Conservation (phyloP, 2,888 invertebrate species). For the Agrilus cyanescens region DNA sequence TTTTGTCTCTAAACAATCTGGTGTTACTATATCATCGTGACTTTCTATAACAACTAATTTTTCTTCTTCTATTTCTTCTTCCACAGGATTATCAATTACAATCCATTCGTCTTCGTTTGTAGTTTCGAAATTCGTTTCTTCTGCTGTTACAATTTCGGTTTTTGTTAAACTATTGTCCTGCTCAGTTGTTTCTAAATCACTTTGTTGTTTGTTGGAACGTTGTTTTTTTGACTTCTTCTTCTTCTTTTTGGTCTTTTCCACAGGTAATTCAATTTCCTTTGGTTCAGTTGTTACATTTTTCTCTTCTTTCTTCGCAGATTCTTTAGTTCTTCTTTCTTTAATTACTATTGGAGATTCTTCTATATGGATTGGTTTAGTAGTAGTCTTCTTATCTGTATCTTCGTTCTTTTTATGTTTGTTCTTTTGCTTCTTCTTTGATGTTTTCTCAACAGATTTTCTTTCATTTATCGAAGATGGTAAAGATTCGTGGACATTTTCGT, state of each 20-base stretch:
- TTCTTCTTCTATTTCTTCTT: too few species aligned
- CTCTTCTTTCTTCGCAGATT: conserved; percentile 20
- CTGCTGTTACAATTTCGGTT: too few species aligned
- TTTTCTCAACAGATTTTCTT: conserved; percentile 6
- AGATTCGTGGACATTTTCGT: conserved; percentile 1
- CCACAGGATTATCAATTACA: too few species aligned
- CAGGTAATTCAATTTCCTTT: background rate
- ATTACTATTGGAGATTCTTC: conserved; percentile 20
- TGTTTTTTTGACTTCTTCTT: conserved; percentile 6
- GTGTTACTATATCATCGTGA: conserved; percentile 7
- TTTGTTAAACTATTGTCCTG: too few species aligned
- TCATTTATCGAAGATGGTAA: conserved; percentile 1
- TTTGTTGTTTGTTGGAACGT: conserved; percentile 5
- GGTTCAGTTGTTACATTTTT: conserved; percentile 4
- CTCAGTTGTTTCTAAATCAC: background rate
- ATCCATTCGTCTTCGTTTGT: too few species aligned
- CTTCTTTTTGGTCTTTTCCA: background rate
- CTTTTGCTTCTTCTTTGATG: conserved; percentile 6
- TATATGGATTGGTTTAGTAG: conserved; percentile 34
- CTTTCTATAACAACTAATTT: too few species aligned
- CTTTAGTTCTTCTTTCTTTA: too few species aligned
- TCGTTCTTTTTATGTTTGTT: conserved; percentile 18
- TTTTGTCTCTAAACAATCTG: conserved; percentile 30
- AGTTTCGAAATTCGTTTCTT: too few species aligned
- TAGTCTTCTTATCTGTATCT: conserved; percentile 32